phyloP scores from a whole-genome alignment of 30 jellyfish, hydroid and myxozoan genomes.

The Hydra vulgaris region DNA sequence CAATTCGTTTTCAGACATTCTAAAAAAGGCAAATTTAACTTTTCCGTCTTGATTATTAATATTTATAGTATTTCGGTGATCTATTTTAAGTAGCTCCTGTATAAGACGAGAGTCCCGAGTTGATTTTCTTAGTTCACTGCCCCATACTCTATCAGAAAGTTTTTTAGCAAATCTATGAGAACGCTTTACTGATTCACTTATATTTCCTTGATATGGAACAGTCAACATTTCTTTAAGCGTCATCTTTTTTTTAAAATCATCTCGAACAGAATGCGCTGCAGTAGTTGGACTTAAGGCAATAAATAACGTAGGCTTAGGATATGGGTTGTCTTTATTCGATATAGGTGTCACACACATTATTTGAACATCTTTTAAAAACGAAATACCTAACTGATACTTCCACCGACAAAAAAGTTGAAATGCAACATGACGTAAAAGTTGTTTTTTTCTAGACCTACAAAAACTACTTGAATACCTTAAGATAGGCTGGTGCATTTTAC shows the following conservation, averaged over 20 bases:
- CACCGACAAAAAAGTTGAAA: conserved; percentile 8
- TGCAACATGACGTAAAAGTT: conserved; percentile 9
- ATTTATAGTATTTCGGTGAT: neutral
- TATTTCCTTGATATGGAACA: neutral
- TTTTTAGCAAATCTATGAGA: neutral
- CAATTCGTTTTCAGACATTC: neutral
- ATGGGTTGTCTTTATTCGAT: neutral
- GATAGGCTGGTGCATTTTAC: neutral
- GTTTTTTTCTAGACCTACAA: neutral
- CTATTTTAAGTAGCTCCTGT: neutral
- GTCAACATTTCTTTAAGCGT: neutral
- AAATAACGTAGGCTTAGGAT: neutral
- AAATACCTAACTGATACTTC: neutral
- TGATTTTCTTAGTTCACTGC: neutral
- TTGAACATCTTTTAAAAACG: neutral
- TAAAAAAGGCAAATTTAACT: neutral
- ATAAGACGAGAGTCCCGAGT: neutral
- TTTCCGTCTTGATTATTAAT: neutral
- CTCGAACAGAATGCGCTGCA: neutral
- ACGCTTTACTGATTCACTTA: neutral
- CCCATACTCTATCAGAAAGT: conserved; percentile 3
- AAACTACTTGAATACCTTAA: neutral
- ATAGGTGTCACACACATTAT: conserved; percentile 1
- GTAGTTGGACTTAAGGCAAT: neutral
- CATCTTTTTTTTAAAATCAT: neutral